Percentiles rank a stretch among this genome's conserved stretches.
Conservation (phyloP, 2,888 invertebrate species). For the Gandaritis pyraliata region DNA sequence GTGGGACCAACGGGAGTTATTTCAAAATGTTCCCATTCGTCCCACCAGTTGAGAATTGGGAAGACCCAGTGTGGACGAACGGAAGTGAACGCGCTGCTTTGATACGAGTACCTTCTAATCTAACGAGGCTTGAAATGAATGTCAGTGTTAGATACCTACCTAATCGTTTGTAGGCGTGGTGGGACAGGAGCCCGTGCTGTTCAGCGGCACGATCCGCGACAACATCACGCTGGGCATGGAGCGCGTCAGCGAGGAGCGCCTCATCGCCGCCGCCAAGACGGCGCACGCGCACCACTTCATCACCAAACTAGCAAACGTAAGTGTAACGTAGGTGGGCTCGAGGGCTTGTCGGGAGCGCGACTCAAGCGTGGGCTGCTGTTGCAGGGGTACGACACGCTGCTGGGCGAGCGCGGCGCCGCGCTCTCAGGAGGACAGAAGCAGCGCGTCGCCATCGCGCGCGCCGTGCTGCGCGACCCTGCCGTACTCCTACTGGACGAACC, state of each 20-base stretch:
- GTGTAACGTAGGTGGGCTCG: constrained; percentile 35
- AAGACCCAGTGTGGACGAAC: too few species aligned
- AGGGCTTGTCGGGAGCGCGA: background rate
- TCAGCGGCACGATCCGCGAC: constrained; percentile 90
- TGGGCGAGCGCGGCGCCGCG: constrained; percentile 90
- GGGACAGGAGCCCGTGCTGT: constrained; percentile 94
- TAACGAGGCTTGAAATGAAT: too few species aligned
- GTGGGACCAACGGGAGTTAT: too few species aligned
- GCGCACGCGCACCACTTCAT: constrained; percentile 92
- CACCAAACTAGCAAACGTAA: constrained; percentile 86
- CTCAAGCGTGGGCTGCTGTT: background rate
- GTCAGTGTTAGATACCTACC: too few species aligned
- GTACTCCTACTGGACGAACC: constrained; percentile 92
- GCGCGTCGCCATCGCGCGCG: constrained; percentile 92
- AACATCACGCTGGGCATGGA: constrained; percentile 89
- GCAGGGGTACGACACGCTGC: constrained; percentile 89
- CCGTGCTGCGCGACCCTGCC: constrained; percentile 88
- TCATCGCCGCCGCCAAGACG: constrained; percentile 87
- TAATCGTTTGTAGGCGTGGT: constrained; percentile 85
- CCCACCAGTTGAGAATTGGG: too few species aligned
- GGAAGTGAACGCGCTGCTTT: too few species aligned
- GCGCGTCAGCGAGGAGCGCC: constrained; percentile 85
- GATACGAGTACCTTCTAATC: too few species aligned
- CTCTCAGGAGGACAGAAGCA: constrained; percentile 94
- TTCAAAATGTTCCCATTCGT: too few species aligned